Percentiles rank a stretch among this genome's conserved stretches.
These are phyloP conservation scores for Sternotherus odoratus DNA, from an alignment of 2,797 vertebrate genomes.

Conservation along the genomic window DNA sequence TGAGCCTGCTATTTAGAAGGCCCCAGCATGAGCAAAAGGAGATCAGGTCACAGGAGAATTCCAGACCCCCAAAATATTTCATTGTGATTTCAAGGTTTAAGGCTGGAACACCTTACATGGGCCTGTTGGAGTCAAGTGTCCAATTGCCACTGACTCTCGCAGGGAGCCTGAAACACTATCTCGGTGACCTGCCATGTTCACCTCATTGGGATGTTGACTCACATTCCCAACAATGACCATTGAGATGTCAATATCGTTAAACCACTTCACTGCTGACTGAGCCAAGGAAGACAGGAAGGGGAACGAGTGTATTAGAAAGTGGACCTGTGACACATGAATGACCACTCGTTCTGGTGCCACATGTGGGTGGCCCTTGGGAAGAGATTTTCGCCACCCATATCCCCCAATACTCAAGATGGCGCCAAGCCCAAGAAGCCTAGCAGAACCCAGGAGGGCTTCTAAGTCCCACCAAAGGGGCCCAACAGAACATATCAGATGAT, in stretches of 20 bases:
- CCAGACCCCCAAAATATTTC: not conserved
- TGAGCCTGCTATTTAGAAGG: not conserved
- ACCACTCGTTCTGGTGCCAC: not conserved
- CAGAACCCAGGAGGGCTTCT: accelerated
- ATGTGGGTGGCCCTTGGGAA: not conserved
- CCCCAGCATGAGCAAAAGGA: not conserved
- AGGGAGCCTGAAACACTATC: not conserved
- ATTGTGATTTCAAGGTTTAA: not conserved
- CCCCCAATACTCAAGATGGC: not conserved
- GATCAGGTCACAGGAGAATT: no score
- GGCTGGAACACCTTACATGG: not conserved
- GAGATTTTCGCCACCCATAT: not conserved
- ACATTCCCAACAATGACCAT: not conserved
- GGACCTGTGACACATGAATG: not conserved
- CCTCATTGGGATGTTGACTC: not conserved
- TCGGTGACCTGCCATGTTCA: not conserved
- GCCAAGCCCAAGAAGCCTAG: not conserved
- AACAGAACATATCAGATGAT: not conserved
- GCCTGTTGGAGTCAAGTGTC: no score
- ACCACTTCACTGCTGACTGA: not conserved
- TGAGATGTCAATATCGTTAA: not conserved
- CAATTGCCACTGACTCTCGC: no score
- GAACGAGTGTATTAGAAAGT: not conserved
- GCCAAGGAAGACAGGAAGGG: no score
- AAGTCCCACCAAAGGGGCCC: not conserved